Evolutionary conservation across 1,140 invertebrate genomes (phyloP).

Genomic region (Pantala flavescens): DNA sequence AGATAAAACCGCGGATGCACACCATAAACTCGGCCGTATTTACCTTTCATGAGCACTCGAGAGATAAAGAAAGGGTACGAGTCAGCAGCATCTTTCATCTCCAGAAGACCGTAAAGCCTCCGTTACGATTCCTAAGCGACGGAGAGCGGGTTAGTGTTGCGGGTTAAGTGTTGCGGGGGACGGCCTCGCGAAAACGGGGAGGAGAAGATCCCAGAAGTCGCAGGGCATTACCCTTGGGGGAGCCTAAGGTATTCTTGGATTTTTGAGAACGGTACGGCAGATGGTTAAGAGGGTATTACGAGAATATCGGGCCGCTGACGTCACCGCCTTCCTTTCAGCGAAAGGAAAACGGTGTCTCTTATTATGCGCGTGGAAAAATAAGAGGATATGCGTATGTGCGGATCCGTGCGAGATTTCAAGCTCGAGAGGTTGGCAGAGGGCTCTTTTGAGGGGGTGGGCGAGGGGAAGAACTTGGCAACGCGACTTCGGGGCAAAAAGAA

Average conservation of each 20-base stretch:
- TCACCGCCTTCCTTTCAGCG: neutral
- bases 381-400: no score
- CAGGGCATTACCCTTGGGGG: neutral
- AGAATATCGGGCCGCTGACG: conserved; percentile 3
- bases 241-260: neutral
- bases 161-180: neutral
- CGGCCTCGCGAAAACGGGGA: neutral
- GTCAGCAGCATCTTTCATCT: no score
- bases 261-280: neutral
- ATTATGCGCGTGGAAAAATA: neutral
- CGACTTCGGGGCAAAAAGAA: neutral
- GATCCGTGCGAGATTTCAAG: no score
- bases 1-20: no score
- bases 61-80: no score
- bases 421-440: neutral
- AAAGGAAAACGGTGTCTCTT: neutral
- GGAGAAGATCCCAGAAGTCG: neutral
- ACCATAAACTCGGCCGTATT: no score
- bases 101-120: no score
- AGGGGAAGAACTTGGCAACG: neutral
- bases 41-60: no score
- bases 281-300: neutral
- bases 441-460: neutral
- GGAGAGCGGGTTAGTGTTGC: neutral
- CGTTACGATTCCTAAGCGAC: no score